Evolutionary conservation across 2,113 vertebrate species (phyloP).

Genomic region (Oceanites oceanicus): DNA sequence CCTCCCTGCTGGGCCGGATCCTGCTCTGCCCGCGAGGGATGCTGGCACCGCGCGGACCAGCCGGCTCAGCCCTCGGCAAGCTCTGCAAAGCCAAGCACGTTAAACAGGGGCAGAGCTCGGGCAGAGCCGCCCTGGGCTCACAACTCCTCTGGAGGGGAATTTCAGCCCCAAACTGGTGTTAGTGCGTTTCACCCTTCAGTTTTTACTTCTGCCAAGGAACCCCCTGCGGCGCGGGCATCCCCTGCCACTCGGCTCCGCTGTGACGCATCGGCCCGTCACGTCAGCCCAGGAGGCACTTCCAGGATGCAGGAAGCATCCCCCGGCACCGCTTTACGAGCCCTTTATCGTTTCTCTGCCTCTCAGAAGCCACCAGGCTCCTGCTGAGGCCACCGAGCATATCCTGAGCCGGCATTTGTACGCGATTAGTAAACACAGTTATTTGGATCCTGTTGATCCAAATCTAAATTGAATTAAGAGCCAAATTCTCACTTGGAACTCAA

Average conservation of each 20-base stretch:
- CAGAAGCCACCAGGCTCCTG: not conserved
- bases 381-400: not conserved
- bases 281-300: not conserved
- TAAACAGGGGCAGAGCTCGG: not conserved
- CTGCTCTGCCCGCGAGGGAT: not conserved
- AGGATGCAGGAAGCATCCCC: not conserved
- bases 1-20: not conserved
- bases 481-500: not conserved
- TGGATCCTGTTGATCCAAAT: not conserved
- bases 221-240: rapidly evolving
- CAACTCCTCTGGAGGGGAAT: not conserved
- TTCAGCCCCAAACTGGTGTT: not conserved
- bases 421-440: not conserved
- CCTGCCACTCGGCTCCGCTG: not conserved
- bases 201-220: not conserved
- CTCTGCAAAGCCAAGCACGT: rapidly evolving
- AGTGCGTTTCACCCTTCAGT: rapidly evolving
- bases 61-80: not conserved
- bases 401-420: not conserved
- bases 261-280: rapidly evolving
- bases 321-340: rapidly evolving
- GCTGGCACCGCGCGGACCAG: not conserved
- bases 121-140: not conserved
- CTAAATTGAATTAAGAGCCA: not conserved
- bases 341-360: not conserved